Conservation (phyloP, 2,113 vertebrate genomes). For the Lamprotornis superbus region DNA sequence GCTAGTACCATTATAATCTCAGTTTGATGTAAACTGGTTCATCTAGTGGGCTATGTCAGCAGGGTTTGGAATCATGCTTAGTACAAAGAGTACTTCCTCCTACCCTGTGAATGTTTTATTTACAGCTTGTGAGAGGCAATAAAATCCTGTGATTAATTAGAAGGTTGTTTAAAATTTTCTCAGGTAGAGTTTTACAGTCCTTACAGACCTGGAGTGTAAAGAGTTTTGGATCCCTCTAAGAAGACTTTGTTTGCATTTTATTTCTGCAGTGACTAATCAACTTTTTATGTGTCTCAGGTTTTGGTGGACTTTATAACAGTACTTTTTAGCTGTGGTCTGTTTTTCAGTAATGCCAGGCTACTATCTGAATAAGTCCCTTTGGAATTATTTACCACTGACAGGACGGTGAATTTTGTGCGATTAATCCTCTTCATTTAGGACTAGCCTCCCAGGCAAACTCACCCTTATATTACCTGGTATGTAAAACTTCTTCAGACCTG, state of each 20-base stretch:
- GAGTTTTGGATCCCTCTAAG: constrained; percentile 45
- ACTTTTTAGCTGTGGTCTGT: constrained; percentile 11
- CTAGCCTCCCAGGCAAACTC: constrained; percentile 5
- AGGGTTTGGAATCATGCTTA: not conserved
- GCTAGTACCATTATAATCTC: not conserved
- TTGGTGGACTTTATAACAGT: constrained; percentile 39
- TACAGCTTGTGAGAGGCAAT: constrained; percentile 35
- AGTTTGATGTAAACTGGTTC: not conserved
- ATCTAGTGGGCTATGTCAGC: not conserved
- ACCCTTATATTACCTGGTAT: not conserved
- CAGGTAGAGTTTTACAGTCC: constrained; percentile 49
- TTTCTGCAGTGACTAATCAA: constrained; percentile 56
- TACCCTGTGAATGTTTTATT: constrained; percentile 37
- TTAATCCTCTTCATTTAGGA: constrained; percentile 6
- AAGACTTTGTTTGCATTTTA: constrained; percentile 46
- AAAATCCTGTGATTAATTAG: constrained; percentile 54
- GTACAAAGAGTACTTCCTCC: constrained; percentile 23
- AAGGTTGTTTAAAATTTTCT: constrained; percentile 61
- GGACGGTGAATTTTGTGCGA: constrained; percentile 54
- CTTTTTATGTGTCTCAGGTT: constrained; percentile 57
- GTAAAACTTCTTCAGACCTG: not conserved
- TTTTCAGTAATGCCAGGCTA: constrained; percentile 10
- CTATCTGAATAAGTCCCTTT: constrained; percentile 33
- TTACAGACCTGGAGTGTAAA: constrained; percentile 16
- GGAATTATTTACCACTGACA: constrained; percentile 30